Base-by-base conservation (phyloP, 2,113 vertebrate genomes). In the Petrocephalus zakoni region DNA sequence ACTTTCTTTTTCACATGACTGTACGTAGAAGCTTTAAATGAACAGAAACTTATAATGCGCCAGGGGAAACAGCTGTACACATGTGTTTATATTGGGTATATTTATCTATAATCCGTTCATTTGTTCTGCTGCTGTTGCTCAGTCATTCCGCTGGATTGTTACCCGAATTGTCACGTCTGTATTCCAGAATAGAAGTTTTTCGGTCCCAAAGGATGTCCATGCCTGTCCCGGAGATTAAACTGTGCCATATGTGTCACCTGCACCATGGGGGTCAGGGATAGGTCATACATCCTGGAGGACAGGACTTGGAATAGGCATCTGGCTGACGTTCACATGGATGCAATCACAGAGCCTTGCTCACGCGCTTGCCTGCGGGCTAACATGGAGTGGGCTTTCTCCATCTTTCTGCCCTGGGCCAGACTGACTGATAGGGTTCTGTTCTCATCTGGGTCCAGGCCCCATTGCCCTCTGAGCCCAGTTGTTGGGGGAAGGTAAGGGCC, bases 201-300 rank as follows among this genome's bases (percentile, higher is more conserved):
- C 75, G 91, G 91, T 93, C 92, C 93, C 91, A 93, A 90, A 95
- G 94, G 92, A 94, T 94, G 94, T 94, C 92, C 93, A 93, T 91
- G 88, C 92, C 93, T 91, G 93, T 94, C 94, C 94, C 94, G 91
- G 90, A 88, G 88, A 91, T 93, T 93, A 93, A 94, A 94, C 93
- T 93, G 90, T 22, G n/a, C 25, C 85, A 51, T 87, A 58, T 22
- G 91, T 92, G 93, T 94, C 91, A 94, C 93, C 94, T 94, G 90
- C 87, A 91, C 91, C 87, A 88, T 87, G 90, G 87, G 90, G 88
- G 89, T 92, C 89, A 87, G 37, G 17, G 51, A 88, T 90, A 89
- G 68, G 87, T 88, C 90, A 92, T 90, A 87, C 88, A 92, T 94
- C 92, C 89, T 90, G 85, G 34, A 25, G 51, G 84, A 47, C 49